Percentiles rank a stretch among this genome's conserved stretches.
Evolutionary conservation across 2,888 invertebrate genomes (phyloP).

Genomic region (Mellilla xanthometata): DNA sequence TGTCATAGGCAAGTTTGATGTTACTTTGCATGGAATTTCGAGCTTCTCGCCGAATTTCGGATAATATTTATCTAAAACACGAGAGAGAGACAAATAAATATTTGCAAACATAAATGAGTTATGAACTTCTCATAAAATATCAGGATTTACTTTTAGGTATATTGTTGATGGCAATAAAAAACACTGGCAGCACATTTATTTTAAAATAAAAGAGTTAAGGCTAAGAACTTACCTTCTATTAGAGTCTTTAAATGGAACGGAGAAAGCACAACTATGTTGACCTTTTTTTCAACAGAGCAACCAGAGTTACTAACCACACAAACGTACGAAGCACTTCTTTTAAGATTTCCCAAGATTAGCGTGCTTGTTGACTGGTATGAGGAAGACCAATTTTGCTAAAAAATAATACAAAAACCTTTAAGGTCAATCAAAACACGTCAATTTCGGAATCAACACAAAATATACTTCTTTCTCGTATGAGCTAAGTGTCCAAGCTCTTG

Average conservation of each 20-base stretch:
- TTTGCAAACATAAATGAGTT: no score
- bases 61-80: no score
- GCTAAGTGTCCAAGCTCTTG: no score
- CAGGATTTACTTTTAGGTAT: background rate
- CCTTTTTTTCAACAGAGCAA: conserved; percentile 1
- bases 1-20: background rate
- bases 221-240: conserved; percentile 24
- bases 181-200: background rate
- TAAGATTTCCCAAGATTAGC: background rate
- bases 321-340: conserved; percentile 4
- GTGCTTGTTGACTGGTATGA: background rate
- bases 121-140: no score
- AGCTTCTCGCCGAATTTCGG: no score
- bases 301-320: conserved; percentile 15
- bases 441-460: no score
- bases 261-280: conserved; percentile 8
- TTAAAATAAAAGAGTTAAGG: no score
- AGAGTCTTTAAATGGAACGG: conserved; percentile 11
- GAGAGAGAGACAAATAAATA: no score
- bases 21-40: background rate
- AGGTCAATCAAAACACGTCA: no score
- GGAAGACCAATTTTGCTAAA: background rate
- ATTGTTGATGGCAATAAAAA: no score
- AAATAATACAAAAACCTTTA: no score
- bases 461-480: no score